These are phyloP conservation scores for Pterocles gutturalis DNA, from an alignment of 2,113 vertebrate genomes.

Conservation along the genomic window DNA sequence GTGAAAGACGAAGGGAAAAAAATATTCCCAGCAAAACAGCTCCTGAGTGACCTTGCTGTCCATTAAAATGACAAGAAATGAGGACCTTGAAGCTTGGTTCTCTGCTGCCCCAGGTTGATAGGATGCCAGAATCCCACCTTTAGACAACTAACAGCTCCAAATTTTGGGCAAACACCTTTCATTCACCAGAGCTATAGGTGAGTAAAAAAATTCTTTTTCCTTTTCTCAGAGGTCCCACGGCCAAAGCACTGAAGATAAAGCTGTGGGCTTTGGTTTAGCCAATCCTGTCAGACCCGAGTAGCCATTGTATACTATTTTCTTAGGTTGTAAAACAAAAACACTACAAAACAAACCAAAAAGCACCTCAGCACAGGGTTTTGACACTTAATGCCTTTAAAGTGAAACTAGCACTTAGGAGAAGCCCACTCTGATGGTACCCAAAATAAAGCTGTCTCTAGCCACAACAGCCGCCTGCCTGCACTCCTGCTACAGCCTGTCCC, in stretches of 20 bases:
- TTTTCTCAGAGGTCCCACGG: neutral
- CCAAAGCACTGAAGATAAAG: neutral
- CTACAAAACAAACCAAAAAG: neutral
- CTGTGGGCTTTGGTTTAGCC: neutral
- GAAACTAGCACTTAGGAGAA: neutral
- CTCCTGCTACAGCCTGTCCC: neutral
- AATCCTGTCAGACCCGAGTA: neutral
- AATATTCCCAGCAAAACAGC: constrained; percentile 22
- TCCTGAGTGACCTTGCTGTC: neutral
- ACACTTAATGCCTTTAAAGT: neutral
- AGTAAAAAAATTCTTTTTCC: neutral
- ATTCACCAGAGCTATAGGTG: fast-evolving
- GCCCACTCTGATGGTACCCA: neutral
- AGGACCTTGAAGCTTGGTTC: neutral
- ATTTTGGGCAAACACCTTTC: neutral
- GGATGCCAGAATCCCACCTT: neutral
- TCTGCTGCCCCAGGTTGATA: neutral
- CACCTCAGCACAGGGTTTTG: neutral
- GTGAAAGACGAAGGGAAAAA: neutral
- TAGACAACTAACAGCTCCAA: neutral
- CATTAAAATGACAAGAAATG: neutral
- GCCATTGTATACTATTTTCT: neutral
- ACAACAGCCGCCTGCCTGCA: neutral
- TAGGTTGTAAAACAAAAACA: neutral
- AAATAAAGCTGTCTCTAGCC: neutral